Evolutionary conservation across 2,888 invertebrate species (phyloP), one percentile per base, ranked within the genome.

Genomic region (Seira musarum): DNA sequence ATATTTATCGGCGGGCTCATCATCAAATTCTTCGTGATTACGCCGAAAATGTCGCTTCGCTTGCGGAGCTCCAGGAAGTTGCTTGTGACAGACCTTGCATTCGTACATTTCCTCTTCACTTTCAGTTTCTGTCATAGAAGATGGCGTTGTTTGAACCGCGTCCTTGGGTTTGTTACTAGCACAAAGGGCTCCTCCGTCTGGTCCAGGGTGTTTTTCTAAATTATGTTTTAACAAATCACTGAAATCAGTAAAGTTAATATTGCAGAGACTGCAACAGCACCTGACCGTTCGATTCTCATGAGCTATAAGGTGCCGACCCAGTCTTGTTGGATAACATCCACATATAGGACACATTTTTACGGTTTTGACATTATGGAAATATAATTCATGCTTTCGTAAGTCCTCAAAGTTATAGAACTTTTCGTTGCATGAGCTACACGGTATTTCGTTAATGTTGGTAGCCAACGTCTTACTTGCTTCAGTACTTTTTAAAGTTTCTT

Each of bases 261-360:
- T 67, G 63, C 80, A 80, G n/a, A 70, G 74, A 1, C 57, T 70
- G 57, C 80, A 80, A 10, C 40, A 70, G 25, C 80, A 74, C 5
- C 74, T 30, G 1, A 80, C 74, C 17, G 80, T 80, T 46, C 74
- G 74, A 65, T 80, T 80, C 19, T 80, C 80, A 22, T 80, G 80
- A 2, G 80, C 80, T 3, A 80, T 15, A 25, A 80, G 65, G 22
- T 80, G 80, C 19, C 80, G 80, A 15, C 64, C 19, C 10, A 80
- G 60, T 35, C 60, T 74, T 3, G 69, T 70, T 3, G 80, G 80
- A n/a, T 70, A 80, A 1, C 65, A 60, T 21, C 80, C 80, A 60
- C 80, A 80, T 13, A 80, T 80, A 0, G 80, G 80, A 15, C 80
- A 80, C 80, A 80, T 80, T 22, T 70, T 74, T 10, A 69, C 40